Percentiles rank a stretch among this genome's conserved stretches.
These are phyloP conservation scores for Burhinus bistriatus DNA, from an alignment of 2,113 vertebrate species.

Conservation along the genomic window DNA sequence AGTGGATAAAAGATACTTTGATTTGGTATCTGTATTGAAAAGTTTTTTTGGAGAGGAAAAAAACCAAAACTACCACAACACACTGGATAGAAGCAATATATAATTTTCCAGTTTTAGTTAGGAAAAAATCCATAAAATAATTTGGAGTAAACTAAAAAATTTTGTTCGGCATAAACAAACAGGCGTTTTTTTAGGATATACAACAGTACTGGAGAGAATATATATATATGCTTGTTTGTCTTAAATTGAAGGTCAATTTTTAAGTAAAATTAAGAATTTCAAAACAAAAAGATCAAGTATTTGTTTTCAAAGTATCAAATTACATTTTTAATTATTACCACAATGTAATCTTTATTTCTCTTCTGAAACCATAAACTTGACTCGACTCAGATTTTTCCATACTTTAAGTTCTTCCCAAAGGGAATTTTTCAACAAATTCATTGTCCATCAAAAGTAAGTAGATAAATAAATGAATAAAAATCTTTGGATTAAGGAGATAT, in stretches of 20 bases:
- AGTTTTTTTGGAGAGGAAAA: not conserved
- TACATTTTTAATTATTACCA: not conserved
- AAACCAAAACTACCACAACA: not conserved
- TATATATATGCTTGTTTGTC: not conserved
- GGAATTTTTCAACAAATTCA: slow-evolving; percentile 2
- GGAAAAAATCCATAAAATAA: not conserved
- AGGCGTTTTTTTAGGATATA: not conserved
- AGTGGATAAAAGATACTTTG: not conserved
- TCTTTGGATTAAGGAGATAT: not conserved
- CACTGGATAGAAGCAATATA: not conserved
- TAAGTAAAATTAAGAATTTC: not conserved
- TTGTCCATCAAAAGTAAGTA: not conserved
- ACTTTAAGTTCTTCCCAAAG: not conserved
- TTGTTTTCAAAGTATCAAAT: not conserved
- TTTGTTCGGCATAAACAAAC: not conserved
- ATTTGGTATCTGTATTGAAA: not conserved
- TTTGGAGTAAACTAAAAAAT: not conserved
- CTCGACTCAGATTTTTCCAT: slow-evolving; percentile 21
- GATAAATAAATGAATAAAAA: not conserved
- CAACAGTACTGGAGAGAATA: not conserved
- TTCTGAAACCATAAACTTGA: not conserved
- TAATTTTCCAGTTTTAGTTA: not conserved
- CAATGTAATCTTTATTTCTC: not conserved
- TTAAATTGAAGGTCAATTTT: not conserved
- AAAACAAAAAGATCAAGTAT: not conserved